phyloP scores from a whole-genome alignment of 2,797 vertebrate genomes.

The Bradypodion pumilum region DNA sequence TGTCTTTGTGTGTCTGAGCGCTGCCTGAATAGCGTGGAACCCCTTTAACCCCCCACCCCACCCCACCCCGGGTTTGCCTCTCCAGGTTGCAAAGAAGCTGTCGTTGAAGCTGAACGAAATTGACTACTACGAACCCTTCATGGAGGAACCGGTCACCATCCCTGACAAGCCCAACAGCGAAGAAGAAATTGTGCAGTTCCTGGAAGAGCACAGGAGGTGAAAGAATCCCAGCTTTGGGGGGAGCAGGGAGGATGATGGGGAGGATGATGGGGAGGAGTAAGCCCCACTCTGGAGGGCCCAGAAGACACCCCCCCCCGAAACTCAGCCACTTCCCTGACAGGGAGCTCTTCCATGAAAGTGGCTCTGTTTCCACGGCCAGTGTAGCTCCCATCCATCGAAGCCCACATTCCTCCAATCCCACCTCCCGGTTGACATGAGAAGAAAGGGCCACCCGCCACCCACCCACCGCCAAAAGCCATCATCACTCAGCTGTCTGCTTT shows the following conservation, averaged over 20 bases:
- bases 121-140: slow-evolving; percentile 92
- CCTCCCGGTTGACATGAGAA: no score
- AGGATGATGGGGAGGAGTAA: no score
- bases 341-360: no score
- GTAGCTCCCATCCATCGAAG: no score
- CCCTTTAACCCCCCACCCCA: not conserved
- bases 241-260: not conserved
- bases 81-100: slow-evolving; percentile 87
- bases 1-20: no score
- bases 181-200: slow-evolving; percentile 85
- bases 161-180: slow-evolving; percentile 89
- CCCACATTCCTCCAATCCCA: no score
- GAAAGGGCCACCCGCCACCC: no score
- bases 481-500: not conserved
- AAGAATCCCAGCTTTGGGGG: not conserved
- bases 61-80: not conserved
- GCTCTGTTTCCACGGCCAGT: no score
- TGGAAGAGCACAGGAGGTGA: slow-evolving; percentile 88
- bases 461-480: not conserved
- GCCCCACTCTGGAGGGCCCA: no score
- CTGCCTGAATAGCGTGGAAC: no score
- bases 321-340: no score
- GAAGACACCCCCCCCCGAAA: no score
- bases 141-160: slow-evolving; percentile 83
- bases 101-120: slow-evolving; percentile 89